Conservation (phyloP, 2,113 vertebrate species). For the Eurypyga helias region DNA sequence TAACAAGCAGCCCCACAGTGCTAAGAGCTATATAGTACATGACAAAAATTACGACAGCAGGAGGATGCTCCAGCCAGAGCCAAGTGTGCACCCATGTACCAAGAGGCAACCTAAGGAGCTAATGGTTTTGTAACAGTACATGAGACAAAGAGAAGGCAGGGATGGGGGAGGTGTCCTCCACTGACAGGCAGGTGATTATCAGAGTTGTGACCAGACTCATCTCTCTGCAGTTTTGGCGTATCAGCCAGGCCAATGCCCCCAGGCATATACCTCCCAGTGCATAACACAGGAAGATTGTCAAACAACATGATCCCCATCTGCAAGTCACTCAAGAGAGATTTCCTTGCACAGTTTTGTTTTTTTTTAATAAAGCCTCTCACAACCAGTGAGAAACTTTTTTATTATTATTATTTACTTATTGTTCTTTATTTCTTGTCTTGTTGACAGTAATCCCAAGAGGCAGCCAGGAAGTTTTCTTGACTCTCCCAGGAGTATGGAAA, state of each 20-base stretch:
- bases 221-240: neutral
- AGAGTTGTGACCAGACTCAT: neutral
- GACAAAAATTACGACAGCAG: neutral
- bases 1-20: neutral
- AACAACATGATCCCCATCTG: fast-evolving
- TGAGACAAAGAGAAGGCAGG: neutral
- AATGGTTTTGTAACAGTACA: neutral
- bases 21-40: neutral
- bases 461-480: neutral
- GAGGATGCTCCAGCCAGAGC: neutral
- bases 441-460: neutral
- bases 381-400: neutral
- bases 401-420: neutral
- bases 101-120: neutral
- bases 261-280: neutral
- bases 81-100: fast-evolving
- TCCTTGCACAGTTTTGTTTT: neutral
- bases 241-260: neutral
- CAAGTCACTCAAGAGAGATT: fast-evolving
- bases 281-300: neutral
- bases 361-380: neutral
- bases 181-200: fast-evolving
- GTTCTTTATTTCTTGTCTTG: neutral
- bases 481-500: neutral
- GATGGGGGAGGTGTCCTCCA: neutral